phyloP scores from a whole-genome alignment of 2,888 invertebrate genomes.

The Blera fallax region DNA sequence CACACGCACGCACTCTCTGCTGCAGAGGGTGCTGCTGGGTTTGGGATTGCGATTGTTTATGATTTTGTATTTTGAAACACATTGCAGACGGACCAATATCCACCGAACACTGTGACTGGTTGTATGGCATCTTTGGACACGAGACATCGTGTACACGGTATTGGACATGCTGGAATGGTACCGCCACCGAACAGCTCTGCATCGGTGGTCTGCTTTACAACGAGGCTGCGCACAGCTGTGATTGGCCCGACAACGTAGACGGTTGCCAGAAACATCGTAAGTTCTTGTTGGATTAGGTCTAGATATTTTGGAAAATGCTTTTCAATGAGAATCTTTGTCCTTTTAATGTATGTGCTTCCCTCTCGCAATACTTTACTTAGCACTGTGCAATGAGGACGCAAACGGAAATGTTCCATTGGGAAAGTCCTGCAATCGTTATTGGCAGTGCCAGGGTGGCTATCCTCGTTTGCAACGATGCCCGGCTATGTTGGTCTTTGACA shows the following conservation, averaged over 20 bases:
- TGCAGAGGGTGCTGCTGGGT: not conserved
- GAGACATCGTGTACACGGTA: conserved; percentile 96
- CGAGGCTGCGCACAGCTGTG: conserved; percentile 94
- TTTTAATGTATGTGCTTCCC: not conserved
- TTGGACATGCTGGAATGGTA: conserved; percentile 98
- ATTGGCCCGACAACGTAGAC: conserved; percentile 96
- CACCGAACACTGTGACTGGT: conserved; percentile 94
- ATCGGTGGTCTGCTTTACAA: conserved; percentile 95
- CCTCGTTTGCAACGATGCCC: conserved; percentile 95
- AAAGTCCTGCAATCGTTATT: conserved; percentile 96
- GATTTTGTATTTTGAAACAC: conserved; percentile 59
- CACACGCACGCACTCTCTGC: conserved; percentile 10
- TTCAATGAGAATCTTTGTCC: conserved; percentile 27
- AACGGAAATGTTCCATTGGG: conserved; percentile 95
- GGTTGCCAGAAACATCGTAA: conserved; percentile 97
- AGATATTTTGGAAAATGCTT: not conserved
- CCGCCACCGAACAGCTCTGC: conserved; percentile 94
- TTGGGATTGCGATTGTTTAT: conserved; percentile 49
- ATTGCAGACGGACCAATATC: conserved; percentile 89
- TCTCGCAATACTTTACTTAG: conserved; percentile 81
- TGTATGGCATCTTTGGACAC: conserved; percentile 96
- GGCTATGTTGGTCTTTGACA: conserved; percentile 94
- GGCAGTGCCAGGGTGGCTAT: conserved; percentile 97
- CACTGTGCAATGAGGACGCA: conserved; percentile 94
- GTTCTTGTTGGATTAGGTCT: conserved; percentile 77